A percentile compares a stretch with the other conserved stretches of the same genome.
Conservation (phyloP, 2,113 vertebrate species). For the Condylura cristata region DNA sequence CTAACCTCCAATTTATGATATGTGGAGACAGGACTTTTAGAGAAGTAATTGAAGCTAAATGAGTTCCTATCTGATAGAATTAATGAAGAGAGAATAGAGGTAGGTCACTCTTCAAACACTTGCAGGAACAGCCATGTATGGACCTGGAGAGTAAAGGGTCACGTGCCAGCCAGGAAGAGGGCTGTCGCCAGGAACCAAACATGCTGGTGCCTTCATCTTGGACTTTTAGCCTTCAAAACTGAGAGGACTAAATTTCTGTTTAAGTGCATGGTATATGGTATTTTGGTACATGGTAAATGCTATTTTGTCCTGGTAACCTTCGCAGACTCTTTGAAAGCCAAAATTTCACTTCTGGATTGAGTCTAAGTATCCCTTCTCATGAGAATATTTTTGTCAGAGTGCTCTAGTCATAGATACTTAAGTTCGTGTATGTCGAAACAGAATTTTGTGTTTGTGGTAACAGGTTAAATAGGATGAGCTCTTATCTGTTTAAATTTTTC, state of each 20-base stretch:
- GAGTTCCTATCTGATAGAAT: background rate
- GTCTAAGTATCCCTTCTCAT: background rate
- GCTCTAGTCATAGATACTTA: background rate
- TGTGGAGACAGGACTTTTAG: background rate
- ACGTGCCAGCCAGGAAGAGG: background rate
- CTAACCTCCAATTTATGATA: background rate
- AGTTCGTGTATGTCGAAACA: background rate
- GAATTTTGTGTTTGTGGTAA: background rate
- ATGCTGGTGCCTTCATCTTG: background rate
- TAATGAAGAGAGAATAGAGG: background rate
- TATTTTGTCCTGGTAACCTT: background rate
- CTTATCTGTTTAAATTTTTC: background rate
- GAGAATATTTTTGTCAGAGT: background rate
- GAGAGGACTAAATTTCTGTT: background rate
- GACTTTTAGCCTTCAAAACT: background rate
- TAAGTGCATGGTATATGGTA: background rate
- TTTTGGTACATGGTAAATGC: background rate
- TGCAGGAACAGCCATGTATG: background rate
- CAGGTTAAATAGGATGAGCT: conserved; percentile 14
- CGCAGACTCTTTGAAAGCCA: background rate
- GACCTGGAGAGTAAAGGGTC: background rate
- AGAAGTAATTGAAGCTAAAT: background rate
- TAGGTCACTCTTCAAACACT: background rate
- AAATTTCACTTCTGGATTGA: background rate
- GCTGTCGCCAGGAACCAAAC: background rate